These are phyloP conservation scores for Sebastes variabilis DNA, from an alignment of 2,797 vertebrate species.

Conservation along the genomic window DNA sequence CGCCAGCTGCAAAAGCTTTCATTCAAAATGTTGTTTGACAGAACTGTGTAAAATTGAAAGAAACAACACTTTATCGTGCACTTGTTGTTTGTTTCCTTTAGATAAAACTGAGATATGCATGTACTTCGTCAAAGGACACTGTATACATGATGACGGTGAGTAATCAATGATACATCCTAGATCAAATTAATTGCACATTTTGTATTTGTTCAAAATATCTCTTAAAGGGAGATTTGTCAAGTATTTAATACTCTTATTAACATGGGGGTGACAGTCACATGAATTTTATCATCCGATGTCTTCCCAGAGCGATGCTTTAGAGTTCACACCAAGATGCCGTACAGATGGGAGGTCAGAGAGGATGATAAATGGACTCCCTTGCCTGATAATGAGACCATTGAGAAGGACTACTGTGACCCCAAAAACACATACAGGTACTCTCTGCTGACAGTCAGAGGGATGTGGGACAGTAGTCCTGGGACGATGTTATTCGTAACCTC, in stretches of 20 bases:
- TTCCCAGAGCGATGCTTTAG: conserved; percentile 71
- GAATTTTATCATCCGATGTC: neutral
- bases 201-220: too few species aligned
- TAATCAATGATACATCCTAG: neutral
- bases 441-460: neutral
- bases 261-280: neutral
- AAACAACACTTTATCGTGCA: neutral
- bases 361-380: conserved; percentile 63
- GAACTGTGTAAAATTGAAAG: neutral
- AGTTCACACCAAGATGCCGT: conserved; percentile 77
- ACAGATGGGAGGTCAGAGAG: conserved; percentile 76
- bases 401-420: conserved; percentile 80
- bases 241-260: too few species aligned
- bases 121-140: conserved; percentile 79
- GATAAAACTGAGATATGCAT: conserved; percentile 83
- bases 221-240: too few species aligned
- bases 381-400: conserved; percentile 44
- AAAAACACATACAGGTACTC: conserved; percentile 72
- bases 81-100: conserved; percentile 29
- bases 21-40: too few species aligned
- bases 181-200: too few species aligned
- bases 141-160: conserved; percentile 76
- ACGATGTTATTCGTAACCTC: neutral
- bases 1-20: neutral
- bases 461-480: neutral